Conservation (phyloP, 2,113 vertebrate species). For the Struthio camelus region DNA sequence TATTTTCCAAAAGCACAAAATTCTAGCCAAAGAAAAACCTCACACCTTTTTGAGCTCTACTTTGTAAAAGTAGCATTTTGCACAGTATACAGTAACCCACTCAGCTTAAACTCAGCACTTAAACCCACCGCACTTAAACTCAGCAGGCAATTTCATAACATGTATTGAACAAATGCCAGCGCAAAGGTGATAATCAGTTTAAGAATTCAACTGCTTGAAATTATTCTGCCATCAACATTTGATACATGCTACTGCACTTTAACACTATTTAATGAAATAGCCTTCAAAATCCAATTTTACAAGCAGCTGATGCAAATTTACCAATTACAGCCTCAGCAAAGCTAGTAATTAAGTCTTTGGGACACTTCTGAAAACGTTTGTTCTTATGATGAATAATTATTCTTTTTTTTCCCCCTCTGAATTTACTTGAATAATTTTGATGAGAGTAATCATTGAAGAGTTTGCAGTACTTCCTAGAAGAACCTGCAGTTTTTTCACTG, state of each 20-base stretch:
- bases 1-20: background rate
- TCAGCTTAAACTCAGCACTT: no score
- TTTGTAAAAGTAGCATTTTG: background rate
- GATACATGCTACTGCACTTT: background rate
- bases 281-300: background rate
- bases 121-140: background rate
- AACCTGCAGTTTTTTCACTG: background rate
- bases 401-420: no score
- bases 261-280: background rate
- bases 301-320: background rate
- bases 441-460: background rate
- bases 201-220: background rate
- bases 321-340: background rate
- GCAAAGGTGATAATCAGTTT: background rate
- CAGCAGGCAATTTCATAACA: background rate
- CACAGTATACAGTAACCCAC: background rate
- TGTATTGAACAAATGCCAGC: background rate
- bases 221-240: background rate
- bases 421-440: background rate
- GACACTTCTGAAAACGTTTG: background rate
- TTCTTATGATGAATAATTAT: background rate
- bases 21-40: background rate
- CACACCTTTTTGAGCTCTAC: background rate
- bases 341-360: background rate
- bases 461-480: background rate